Evolutionary conservation across 2,113 vertebrate genomes (phyloP), one percentile per base, ranked within the genome.

Genomic region (Anas platyrhynchos): DNA sequence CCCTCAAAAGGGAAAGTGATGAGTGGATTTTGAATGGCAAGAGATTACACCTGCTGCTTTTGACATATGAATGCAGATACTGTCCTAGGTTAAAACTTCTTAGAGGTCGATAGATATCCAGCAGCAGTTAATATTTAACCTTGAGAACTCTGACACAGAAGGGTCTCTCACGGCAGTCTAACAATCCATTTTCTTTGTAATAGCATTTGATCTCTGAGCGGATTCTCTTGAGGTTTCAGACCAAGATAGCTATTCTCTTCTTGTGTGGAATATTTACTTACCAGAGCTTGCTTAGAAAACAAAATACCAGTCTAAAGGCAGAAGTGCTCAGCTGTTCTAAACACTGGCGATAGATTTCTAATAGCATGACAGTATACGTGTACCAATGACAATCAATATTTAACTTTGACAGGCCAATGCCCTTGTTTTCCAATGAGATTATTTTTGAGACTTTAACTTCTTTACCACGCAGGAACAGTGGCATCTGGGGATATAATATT

Each of bases 291-390:
- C 44, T 66, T 71, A 25, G 58, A 59, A 59, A 41, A 2, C 0
- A 1, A 34, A 56, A 34, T 27, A 20, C 55, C 44, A 27, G 3
- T 43, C 78, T 54, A 63, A 68, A 83, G 43, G 41, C 34, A 78
- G 76, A 72, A 58, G 27, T 5, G 3, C 43, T 85, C 55, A 74
- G 44, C 61, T 12, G 23, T 44, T 65, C 46, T 46, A 22, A 44
- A 38, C 4, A 10, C 6, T 0, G 3, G 25, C 48, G 27, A 46
- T 25, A 13, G 5, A 48, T 14, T 52, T 56, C 54, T 68, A 36
- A 4, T 22, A 69, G 32, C 13, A 7, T 0, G 34, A 23, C 21
- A 25, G 67, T 46, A 55, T 12, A 59, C 5, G 6, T 0, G 7
- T 74, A n/a, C n/a, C 26, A 32, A 18, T 14, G 31, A 41, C 23